Evolutionary conservation across 1,140 invertebrate genomes (phyloP), one percentile per base, ranked within the genome.

Genomic region (Drosophila azteca): DNA sequence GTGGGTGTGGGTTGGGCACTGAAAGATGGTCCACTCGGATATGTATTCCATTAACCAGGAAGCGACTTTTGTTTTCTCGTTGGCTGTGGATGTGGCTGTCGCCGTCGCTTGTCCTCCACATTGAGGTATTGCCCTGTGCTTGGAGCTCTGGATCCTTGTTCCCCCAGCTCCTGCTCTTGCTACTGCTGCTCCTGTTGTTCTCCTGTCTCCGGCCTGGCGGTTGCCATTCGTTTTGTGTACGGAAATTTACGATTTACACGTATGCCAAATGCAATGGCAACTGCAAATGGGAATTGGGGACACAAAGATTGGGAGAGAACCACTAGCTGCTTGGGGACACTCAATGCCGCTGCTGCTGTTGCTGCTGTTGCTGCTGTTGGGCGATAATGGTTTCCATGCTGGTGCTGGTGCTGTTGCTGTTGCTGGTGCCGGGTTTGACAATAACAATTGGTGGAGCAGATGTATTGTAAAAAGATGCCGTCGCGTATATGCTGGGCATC

Each of bases 241-340:
- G 80, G 81, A 85, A 85, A 84, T 84, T 84, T 84, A 84, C 80
- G 80, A 84, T 84, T 84, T 85, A 84, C 80, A 84, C 81, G 81
- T 85, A 80, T 84, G 81, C 81, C 80, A 80, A 84, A 62, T 80
- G 81, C 81, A 84, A 69, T 61, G 67, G 61, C 70, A 57, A 72
- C 70, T 29, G 52, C 61, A 64, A 70, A 65, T 67, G 49, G 58
- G 70, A 74, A 74, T 72, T 65, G 45, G 44, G 35, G 39, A 39
- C 15, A 35, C 43, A 59, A 61, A 31, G 31, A 54, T 24, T 50
- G 45, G 53, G 22, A 15, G 17, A 15, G 26, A 17, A 59, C 66
- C 11, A 39, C 24, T 4, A 13, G 35, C 35, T 3, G 35, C 35
- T 39, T 13, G 35, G 35, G 35, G 35, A 39, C 35, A 39, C 35